A percentile compares a stretch with the other conserved stretches of the same genome.
Evolutionary conservation across 1,140 invertebrate species (phyloP).

Genomic region (Gonioctena quinquepunctata): DNA sequence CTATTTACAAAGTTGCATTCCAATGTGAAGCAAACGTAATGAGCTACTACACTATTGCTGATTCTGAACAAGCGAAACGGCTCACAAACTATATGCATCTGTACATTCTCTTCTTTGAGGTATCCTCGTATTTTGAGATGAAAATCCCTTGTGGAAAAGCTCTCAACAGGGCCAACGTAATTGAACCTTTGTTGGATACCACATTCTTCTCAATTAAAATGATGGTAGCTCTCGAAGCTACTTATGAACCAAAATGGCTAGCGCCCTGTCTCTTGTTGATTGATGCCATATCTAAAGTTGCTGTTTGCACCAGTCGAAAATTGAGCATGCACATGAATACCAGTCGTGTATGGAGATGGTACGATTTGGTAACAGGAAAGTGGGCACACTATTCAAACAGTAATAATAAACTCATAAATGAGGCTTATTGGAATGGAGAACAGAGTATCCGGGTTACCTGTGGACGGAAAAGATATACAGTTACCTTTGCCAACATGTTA

Average conservation of each 20-base stretch:
- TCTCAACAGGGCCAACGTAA: constrained; percentile 59
- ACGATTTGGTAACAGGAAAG: constrained; percentile 78
- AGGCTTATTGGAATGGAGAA: constrained; percentile 81
- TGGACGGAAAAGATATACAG: constrained; percentile 76
- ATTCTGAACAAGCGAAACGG: constrained; percentile 35
- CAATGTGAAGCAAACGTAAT: constrained; percentile 2
- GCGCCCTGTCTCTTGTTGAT: constrained; percentile 77
- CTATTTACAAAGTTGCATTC: constrained; percentile 15
- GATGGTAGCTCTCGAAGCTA: constrained; percentile 51
- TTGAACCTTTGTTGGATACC: constrained; percentile 64
- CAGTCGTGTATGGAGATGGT: constrained; percentile 81
- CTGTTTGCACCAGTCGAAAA: constrained; percentile 72
- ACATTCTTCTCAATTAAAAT: constrained; percentile 57
- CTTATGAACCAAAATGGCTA: constrained; percentile 77
- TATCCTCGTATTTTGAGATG: constrained; percentile 69
- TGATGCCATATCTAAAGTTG: constrained; percentile 82
- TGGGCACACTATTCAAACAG: constrained; percentile 77
- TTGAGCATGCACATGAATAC: constrained; percentile 71
- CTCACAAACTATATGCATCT: constrained; percentile 63
- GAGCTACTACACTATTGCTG: constrained; percentile 19
- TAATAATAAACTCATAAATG: constrained; percentile 83
- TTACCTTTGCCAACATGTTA: constrained; percentile 82
- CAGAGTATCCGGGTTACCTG: constrained; percentile 73
- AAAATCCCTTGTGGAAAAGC: constrained; percentile 68
- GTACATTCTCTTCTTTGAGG: constrained; percentile 79